Percentiles rank a stretch among this genome's conserved stretches.
Evolutionary conservation across 2,888 invertebrate species (phyloP).

Genomic region (Brenthis ino): DNA sequence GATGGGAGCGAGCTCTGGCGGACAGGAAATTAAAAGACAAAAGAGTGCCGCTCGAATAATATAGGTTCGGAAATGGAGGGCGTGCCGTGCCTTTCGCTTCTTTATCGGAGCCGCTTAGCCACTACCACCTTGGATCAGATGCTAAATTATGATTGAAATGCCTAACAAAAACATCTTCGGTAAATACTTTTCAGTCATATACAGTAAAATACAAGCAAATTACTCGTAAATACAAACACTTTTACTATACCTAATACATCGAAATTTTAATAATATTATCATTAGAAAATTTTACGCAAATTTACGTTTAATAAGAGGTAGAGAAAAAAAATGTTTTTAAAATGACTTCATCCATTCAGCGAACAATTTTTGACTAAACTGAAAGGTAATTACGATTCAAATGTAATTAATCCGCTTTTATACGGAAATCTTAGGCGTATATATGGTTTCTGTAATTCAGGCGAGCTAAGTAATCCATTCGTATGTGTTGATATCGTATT

Average conservation of each 20-base stretch:
- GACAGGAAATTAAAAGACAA: conserved; percentile 82
- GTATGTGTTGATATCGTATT: conserved; percentile 69
- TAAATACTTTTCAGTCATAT: not conserved
- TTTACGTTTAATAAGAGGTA: no score
- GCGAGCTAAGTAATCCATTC: conserved; percentile 74
- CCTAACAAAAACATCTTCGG: conserved; percentile 10
- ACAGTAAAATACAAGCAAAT: not conserved
- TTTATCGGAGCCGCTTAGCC: conserved; percentile 56
- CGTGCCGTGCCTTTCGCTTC: conserved; percentile 59
- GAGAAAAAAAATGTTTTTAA: no score
- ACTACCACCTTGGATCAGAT: conserved; percentile 50
- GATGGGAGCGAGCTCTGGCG: conserved; percentile 70
- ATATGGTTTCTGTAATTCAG: conserved; percentile 81
- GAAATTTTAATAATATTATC: no score
- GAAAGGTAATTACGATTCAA: conserved; percentile 53
- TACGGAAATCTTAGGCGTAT: conserved; percentile 68
- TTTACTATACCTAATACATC: not conserved
- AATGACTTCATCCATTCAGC: no score
- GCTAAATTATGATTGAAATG: conserved; percentile 25
- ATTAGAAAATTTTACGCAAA: no score
- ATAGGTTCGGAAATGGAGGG: conserved; percentile 75
- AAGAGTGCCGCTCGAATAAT: conserved; percentile 75
- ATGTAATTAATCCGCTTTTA: conserved; percentile 74
- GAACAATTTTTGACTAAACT: not conserved
- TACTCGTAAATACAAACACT: not conserved